A percentile compares a stretch with the other conserved stretches of the same genome.
phyloP scores from a whole-genome alignment of 2,113 vertebrate genomes.

The Sarotherodon lohbergeri region DNA sequence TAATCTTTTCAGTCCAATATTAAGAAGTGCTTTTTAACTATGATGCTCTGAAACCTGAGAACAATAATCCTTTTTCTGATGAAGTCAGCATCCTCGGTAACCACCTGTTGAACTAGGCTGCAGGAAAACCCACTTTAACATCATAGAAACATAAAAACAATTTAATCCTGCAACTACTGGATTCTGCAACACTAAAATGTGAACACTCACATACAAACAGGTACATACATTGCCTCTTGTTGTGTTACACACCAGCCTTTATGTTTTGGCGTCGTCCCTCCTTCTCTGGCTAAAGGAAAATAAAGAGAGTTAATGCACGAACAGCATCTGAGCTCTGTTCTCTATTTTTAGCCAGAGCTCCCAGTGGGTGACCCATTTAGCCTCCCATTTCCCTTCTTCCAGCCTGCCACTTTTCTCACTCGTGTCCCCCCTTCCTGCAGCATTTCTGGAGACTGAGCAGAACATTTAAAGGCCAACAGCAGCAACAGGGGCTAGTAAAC shows the following conservation, averaged over 20 bases:
- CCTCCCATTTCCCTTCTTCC: conserved; percentile 18
- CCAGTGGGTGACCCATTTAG: conserved; percentile 23
- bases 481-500: background rate
- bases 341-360: conserved; percentile 39
- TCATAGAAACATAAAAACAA: background rate
- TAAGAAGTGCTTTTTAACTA: background rate
- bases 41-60: background rate
- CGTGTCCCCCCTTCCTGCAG: background rate
- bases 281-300: background rate
- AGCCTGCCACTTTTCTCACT: background rate
- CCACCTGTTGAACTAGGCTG: background rate
- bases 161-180: background rate
- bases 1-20: background rate
- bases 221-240: background rate
- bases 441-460: background rate
- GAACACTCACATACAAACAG: background rate
- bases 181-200: background rate
- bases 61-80: background rate
- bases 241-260: background rate
- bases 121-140: background rate
- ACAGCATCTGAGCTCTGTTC: conserved; percentile 7
- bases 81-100: background rate
- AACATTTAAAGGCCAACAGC: background rate
- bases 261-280: background rate
- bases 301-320: background rate